These are phyloP conservation scores for Nasua narica DNA, from an alignment of 2,797 vertebrate genomes.

Conservation along the genomic window DNA sequence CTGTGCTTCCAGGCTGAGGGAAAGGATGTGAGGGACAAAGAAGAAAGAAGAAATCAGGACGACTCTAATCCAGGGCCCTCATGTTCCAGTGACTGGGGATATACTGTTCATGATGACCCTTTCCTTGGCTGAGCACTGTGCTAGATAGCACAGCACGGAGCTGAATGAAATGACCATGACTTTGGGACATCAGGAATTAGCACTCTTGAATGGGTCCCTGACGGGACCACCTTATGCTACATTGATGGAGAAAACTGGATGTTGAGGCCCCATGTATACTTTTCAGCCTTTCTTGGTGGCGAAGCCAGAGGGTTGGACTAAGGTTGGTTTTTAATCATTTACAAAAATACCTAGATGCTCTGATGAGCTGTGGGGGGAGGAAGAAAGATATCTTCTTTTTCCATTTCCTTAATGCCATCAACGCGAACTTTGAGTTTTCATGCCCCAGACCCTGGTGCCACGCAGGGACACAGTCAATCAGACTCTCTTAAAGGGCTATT, in stretches of 20 bases:
- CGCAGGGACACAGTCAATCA: constrained; percentile 76
- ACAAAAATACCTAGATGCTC: constrained; percentile 69
- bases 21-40: not conserved
- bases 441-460: constrained; percentile 62
- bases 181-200: not conserved
- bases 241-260: not conserved
- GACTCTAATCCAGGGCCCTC: not conserved
- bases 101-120: not conserved
- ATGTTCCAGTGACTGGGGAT: not conserved
- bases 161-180: not conserved
- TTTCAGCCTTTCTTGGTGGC: not conserved
- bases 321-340: constrained; percentile 69
- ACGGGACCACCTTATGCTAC: not conserved
- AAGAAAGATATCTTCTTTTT: constrained; percentile 68
- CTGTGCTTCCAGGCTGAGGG: not conserved
- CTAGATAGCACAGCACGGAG: not conserved
- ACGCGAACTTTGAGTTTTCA: constrained; percentile 73
- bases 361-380: constrained; percentile 21
- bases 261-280: not conserved
- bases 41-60: too few relatives aligned
- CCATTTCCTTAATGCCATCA: constrained; percentile 78
- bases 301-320: not conserved
- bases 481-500: constrained; percentile 74
- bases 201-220: not conserved
- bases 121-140: not conserved